Evolutionary conservation across 1,140 invertebrate genomes (phyloP).

Genomic region (Papilio polytes): DNA sequence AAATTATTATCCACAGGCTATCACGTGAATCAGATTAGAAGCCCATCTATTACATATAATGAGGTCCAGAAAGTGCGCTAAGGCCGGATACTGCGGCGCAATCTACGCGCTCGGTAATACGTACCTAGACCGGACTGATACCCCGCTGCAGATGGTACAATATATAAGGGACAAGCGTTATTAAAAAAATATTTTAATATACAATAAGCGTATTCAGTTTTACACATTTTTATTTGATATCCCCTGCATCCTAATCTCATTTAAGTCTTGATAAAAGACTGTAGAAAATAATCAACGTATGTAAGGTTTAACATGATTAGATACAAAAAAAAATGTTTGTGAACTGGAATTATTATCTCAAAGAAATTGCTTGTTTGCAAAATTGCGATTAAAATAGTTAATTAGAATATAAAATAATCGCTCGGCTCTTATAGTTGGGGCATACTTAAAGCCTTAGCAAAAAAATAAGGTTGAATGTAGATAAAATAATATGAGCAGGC

Average conservation of each 20-base stretch:
- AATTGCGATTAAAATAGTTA: neutral
- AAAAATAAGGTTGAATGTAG: constrained; percentile 45
- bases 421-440: neutral
- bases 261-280: no score
- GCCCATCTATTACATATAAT: constrained; percentile 34
- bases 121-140: neutral
- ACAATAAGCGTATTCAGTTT: neutral
- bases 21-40: constrained; percentile 37
- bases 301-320: neutral
- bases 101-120: constrained; percentile 18
- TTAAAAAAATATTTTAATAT: neutral
- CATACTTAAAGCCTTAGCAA: constrained; percentile 10
- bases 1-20: constrained; percentile 17
- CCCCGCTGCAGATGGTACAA: neutral
- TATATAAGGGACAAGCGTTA: neutral
- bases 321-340: neutral
- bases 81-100: neutral
- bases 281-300: neutral
- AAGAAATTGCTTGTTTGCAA: neutral
- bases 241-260: no score
- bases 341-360: neutral
- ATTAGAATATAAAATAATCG: neutral
- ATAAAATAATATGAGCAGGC: constrained; percentile 44
- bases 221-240: no score
- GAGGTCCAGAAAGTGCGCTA: constrained; percentile 21